These are phyloP conservation scores for Antechinus stuartii DNA, from an alignment of 2,113 vertebrate species.

Conservation along the genomic window DNA sequence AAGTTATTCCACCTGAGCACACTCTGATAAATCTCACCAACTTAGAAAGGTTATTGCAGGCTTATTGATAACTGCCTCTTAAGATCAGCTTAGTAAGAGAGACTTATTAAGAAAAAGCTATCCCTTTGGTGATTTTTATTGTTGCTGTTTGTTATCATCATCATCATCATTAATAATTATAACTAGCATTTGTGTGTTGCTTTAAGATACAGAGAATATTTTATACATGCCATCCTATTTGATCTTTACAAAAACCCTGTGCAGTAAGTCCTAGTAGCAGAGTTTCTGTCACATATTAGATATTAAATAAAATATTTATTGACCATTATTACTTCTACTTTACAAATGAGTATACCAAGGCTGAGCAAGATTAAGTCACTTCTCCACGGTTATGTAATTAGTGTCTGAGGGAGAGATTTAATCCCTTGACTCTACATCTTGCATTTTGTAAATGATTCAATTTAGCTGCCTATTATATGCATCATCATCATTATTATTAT, in stretches of 20 bases:
- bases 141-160: background rate
- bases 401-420: background rate
- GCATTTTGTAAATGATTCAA: background rate
- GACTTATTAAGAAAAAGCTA: too few species aligned
- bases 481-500: background rate
- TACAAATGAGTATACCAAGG: background rate
- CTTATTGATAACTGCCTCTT: too few species aligned
- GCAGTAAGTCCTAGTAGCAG: too few species aligned
- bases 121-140: background rate
- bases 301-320: too few species aligned
- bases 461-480: background rate
- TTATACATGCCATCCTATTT: background rate
- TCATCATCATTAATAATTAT: background rate
- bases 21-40: too few species aligned
- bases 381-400: background rate
- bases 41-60: too few species aligned
- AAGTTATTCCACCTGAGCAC: too few species aligned
- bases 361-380: background rate
- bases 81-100: too few species aligned
- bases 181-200: background rate
- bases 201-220: background rate
- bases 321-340: background rate
- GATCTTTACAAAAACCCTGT: background rate
- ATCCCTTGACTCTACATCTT: background rate
- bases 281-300: too few species aligned